Conservation (phyloP, 2,797 vertebrate genomes). For the Lindbergichthys nudifrons region DNA sequence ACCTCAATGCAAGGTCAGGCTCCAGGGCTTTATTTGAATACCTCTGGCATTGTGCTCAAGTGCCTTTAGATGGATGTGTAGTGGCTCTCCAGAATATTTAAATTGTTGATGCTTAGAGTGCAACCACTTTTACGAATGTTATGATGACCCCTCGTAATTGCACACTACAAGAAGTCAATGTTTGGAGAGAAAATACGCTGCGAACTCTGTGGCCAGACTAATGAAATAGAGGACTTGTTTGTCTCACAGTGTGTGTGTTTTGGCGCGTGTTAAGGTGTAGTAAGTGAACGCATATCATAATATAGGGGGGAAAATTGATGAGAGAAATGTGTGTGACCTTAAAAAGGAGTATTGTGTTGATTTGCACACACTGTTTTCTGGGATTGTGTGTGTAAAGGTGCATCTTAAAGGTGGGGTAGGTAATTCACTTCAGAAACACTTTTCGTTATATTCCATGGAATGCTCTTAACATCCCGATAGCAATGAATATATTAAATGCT, state of each 20-base stretch:
- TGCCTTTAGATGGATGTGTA: constrained; percentile 20
- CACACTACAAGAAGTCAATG: constrained; percentile 58
- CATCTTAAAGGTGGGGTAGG: not conserved
- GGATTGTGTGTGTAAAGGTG: constrained; percentile 4
- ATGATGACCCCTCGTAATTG: constrained; percentile 66
- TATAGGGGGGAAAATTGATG: constrained; percentile 13
- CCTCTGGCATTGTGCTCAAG: constrained; percentile 45
- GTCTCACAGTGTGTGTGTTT: constrained; percentile 12
- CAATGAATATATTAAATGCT: too few species aligned
- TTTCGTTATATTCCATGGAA: too few species aligned
- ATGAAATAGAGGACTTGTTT: constrained; percentile 38
- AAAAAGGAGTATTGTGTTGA: constrained; percentile 18
- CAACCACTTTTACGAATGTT: constrained; percentile 52
- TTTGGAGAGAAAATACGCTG: constrained; percentile 69
- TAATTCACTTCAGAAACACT: too few species aligned
- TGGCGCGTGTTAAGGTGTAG: not conserved
- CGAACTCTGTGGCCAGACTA: constrained; percentile 61
- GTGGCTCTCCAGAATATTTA: constrained; percentile 37
- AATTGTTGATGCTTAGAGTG: constrained; percentile 49
- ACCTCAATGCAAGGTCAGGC: constrained; percentile 59
- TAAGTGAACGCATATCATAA: constrained; percentile 16
- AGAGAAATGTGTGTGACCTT: constrained; percentile 14
- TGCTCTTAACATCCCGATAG: too few species aligned
- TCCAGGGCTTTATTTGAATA: constrained; percentile 40
- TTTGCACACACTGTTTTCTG: constrained; percentile 3